Base-by-base conservation (phyloP, 2,888 invertebrate genomes). In the Hypolimnas misippus region DNA sequence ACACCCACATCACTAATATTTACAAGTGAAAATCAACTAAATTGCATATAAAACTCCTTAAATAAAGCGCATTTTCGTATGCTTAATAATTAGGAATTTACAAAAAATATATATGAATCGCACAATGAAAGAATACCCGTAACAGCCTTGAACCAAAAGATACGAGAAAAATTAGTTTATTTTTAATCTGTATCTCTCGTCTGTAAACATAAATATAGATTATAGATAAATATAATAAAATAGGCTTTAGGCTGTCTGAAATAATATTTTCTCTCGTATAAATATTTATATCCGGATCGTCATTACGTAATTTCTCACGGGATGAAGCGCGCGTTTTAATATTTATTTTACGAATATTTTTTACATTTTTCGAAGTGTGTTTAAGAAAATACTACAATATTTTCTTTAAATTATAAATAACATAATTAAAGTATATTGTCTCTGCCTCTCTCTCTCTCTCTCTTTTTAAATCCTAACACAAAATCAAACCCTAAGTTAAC, bases 71-170 rank as follows among this genome's bases (percentile, higher is more conserved):
- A 33, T 40, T 35, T 46, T 66, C 50, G 17, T 29, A 21, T 58
- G 57, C 25, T 14, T n/a, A 14, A 25, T 17, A 29, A 12, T 7
- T 42, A 12, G 55, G 35, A 63, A 59, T 61, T 59, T 56, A 53
- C 46, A 54, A 64, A 64, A 52, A 64, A 62, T 25, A 25, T 57
- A 52, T 69, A 52, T 59, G 52, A 51, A 35, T 65, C 66, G 57
- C 68, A 68, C 62, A 69, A 69, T 56, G 40, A 44, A 35, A 49
- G 61, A 59, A 61, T 54, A 53, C 35, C 35, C 57, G 51, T 46
- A 46, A 53, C 29, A 50, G 44, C 69, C 68, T 69, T 69, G 68
- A 69, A 67, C 67, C 53, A 50, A 38, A 61, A 40, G 42, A 59
- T 54, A 49, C 50, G 50, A 46, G 51, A 64, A 61, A 67, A 10